Base-by-base conservation (phyloP, 2,888 invertebrate genomes). In the Prenolepis imparis region DNA sequence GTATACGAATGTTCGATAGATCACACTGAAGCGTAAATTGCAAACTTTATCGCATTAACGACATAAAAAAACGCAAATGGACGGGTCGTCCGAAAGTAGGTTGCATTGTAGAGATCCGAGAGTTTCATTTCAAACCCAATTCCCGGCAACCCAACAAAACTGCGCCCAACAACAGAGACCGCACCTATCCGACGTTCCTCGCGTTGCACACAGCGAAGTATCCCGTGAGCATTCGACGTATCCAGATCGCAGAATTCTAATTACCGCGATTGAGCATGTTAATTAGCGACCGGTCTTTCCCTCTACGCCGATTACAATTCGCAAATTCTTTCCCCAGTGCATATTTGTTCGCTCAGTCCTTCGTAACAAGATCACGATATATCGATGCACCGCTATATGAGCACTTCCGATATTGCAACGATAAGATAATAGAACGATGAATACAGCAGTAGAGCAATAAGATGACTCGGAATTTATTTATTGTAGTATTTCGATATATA, bases 81-180 rank as follows among this genome's bases (percentile, higher is more conserved):
- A 61, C 18, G 8, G 32, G 39, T 57, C 57, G 12, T 21, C 5
- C 39, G 12, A 72, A 73, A 61, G 41, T 8, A 59, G 6, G 39
- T 57, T 73, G 41, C 73, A 41, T 41, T 73, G n/a, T n/a, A 24
- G 41, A 59, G 73, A 85, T 84, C 66, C 84, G 70, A 87, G 83
- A 84, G 83, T 89, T 89, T 89, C 87, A 89, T 89, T 87, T 86
- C 64, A 86, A 89, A 89, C 75, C 75, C 86, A 89, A 89, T 89
- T 89, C 86, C 83, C 64, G 74, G 83, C 67, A 52, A 83, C n/a
- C 80, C 82, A 82, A 59, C 82, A 64, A 52, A 61, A 52, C 61
- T 59, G 61, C 55, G 66, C 48, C 52, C 55, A 70, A 72, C 68
- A 85, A 64, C 52, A 44, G 67, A 63, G 63, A 36, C 59, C 82